These are phyloP conservation scores for Macaria liturata DNA, from an alignment of 2,888 invertebrate genomes.

Conservation along the genomic window DNA sequence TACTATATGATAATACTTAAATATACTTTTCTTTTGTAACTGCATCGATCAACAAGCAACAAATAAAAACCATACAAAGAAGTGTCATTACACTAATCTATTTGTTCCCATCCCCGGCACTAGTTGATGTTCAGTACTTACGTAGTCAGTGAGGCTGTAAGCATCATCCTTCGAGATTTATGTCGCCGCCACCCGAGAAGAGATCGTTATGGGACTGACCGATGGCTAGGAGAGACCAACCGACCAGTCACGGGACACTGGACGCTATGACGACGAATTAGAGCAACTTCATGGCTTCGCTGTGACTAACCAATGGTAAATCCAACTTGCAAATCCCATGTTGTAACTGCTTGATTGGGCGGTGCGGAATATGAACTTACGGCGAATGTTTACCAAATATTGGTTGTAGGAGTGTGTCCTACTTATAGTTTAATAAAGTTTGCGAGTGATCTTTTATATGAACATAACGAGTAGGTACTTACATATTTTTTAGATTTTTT, in stretches of 20 bases:
- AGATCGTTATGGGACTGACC: conserved; percentile 32
- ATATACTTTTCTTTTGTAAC: too few relatives aligned
- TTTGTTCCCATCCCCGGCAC: too few relatives aligned
- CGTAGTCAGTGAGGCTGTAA: conserved; percentile 2
- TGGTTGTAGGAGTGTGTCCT: too few relatives aligned
- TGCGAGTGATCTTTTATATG: too few relatives aligned
- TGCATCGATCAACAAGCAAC: too few relatives aligned
- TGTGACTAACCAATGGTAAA: conserved; percentile 44
- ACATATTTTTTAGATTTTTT: too few relatives aligned
- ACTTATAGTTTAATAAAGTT: too few relatives aligned
- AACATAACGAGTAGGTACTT: too few relatives aligned
- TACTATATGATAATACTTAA: too few relatives aligned
- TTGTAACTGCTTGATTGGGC: conserved; percentile 58
- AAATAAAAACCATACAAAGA: too few relatives aligned
- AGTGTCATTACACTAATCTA: too few relatives aligned
- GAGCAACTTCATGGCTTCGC: conserved; percentile 39
- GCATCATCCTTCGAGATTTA: conserved; percentile 18
- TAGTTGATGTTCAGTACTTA: conserved; percentile 1
- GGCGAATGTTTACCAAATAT: conserved; percentile 22
- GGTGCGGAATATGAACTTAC: conserved; percentile 34
- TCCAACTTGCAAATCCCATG: conserved; percentile 58
- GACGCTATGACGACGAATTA: conserved; percentile 47
- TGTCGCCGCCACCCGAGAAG: conserved; percentile 29
- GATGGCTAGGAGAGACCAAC: conserved; percentile 15
- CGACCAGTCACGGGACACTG: conserved; percentile 29